These are phyloP conservation scores for Tenebrio molitor DNA, from an alignment of 1,140 invertebrate species.

Conservation along the genomic window DNA sequence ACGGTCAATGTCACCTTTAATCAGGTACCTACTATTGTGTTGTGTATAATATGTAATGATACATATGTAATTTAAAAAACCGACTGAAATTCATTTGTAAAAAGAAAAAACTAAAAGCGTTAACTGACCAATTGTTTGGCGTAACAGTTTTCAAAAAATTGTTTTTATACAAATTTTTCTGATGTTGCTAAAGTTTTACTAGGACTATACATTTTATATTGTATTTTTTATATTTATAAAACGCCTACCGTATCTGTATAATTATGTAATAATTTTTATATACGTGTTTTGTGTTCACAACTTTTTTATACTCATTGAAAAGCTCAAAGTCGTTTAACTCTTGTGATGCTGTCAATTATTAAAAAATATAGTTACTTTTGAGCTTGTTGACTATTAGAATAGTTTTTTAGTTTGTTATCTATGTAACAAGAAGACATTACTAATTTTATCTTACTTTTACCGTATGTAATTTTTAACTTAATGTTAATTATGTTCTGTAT, in stretches of 20 bases:
- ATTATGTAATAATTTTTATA: not conserved
- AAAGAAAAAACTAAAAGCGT: no score
- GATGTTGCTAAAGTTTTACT: no score
- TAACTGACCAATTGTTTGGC: no score
- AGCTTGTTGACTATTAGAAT: conserved; percentile 34
- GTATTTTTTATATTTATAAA: conserved; percentile 2
- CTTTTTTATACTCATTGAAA: conserved; percentile 12
- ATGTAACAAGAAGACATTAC: conserved; percentile 23
- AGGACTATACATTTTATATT: not conserved
- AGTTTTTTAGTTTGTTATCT: conserved; percentile 23
- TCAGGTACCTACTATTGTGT: no score
- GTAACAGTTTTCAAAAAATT: no score
- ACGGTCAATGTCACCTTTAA: no score
- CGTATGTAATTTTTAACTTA: conserved; percentile 5
- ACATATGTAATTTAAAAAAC: no score
- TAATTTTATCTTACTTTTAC: conserved; percentile 6
- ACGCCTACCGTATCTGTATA: not conserved
- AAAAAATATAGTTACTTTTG: conserved; percentile 21
- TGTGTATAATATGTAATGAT: no score
- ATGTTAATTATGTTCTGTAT: conserved; percentile 25
- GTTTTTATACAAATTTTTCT: no score
- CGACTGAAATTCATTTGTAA: no score
- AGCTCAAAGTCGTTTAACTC: conserved; percentile 28
- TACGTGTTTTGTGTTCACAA: conserved; percentile 8
- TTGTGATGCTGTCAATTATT: conserved; percentile 30